Evolutionary conservation across 2,888 invertebrate genomes (phyloP), one percentile per base, ranked within the genome.

Genomic region (Polylopha cassiicola): DNA sequence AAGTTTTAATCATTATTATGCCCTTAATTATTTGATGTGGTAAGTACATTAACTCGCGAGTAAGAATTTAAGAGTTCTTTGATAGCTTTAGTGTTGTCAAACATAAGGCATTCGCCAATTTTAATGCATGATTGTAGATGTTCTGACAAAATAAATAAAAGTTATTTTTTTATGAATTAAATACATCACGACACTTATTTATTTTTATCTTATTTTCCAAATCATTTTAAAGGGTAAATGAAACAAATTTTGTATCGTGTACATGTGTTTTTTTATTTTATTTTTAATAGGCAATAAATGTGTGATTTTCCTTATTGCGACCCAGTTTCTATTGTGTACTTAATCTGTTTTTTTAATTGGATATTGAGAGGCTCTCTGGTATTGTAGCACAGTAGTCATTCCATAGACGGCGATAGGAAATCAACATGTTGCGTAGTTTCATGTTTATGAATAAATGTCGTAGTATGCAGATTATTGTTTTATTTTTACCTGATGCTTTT

Each of bases 281-380:
- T 57, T 60, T 58, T 33, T 64, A 57, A 57, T 50, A 39, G 22
- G 32, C 50, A 51, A 47, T 55, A 55, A 59, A 53, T 49, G 65
- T 55, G 55, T 61, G 44, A 47, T 43, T 49, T 46, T 16, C 46
- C 46, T 47, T 48, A 37, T 44, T 33, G 14, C 33, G 16, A 24
- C 38, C 39, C 42, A n/a, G n/a, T n/a, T n/a, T n/a, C n/a, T 39
- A 46, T 45, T 55, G 58, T 65, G 73, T 77, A 76, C 75, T 77
- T 76, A 76, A 74, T 48, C 44, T 57, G 49, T 52, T 54, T 55
- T 48, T 55, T 48, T 52, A 55, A 55, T 58, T 47, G 48, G 49
- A 44, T 51, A 46, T 47, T 48, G 36, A 51, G 52, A 61, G 57
- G 68, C 71, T 71, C 71, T 71, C 70, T 71, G 51, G 60, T 53